Percentiles rank a stretch among this genome's conserved stretches.
Conservation (phyloP, 2,888 invertebrate genomes). For the Agonopterix alstromeriana region DNA sequence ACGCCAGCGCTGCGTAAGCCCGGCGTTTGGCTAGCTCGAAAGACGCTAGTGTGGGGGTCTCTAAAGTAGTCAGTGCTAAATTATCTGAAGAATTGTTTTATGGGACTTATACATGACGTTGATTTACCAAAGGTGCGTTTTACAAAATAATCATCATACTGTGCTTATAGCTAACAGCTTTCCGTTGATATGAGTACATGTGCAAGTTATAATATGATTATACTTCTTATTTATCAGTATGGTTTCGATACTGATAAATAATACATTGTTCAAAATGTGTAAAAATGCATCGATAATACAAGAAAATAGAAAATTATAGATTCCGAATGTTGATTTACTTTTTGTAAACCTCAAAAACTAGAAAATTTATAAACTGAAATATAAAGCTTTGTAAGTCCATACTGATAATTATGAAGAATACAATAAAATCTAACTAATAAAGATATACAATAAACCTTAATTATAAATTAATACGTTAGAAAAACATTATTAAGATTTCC, state of each 20-base stretch:
- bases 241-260: background rate
- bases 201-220: conserved; percentile 17
- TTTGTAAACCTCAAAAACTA: no score
- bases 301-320: no score
- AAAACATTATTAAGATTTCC: conserved; percentile 36
- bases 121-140: conserved; percentile 40
- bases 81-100: background rate
- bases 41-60: no score
- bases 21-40: no score
- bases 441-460: conserved; percentile 29
- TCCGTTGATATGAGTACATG: conserved; percentile 39
- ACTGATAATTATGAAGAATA: background rate
- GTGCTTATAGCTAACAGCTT: conserved; percentile 25
- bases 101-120: conserved; percentile 10
- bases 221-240: conserved; percentile 4
- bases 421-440: conserved; percentile 30
- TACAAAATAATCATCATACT: conserved; percentile 17
- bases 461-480: conserved; percentile 39
- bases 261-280: no score
- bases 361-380: no score
- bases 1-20: no score
- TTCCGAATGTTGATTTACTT: no score
- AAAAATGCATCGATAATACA: no score
- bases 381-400: no score
- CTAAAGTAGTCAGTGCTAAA: background rate